Conservation (phyloP, 2,113 vertebrate species). For the Bufo gargarizans region DNA sequence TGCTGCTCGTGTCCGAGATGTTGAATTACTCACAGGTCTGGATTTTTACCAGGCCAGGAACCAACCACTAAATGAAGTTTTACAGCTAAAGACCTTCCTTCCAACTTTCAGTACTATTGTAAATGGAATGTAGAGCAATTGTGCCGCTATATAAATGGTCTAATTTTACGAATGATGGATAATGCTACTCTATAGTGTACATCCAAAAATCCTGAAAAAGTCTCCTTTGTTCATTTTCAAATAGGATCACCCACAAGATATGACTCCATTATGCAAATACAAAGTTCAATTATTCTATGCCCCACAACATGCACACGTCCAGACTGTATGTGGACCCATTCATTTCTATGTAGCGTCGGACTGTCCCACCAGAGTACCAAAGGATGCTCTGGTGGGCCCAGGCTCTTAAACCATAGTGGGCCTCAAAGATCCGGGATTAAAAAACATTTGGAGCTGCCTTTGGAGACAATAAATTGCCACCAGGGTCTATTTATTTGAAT, state of each 20-base stretch:
- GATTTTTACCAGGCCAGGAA: constrained; percentile 87
- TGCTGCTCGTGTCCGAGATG: constrained; percentile 82
- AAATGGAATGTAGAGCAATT: constrained; percentile 57
- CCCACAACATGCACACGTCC: no score
- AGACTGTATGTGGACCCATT: no score
- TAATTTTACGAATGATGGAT: neutral
- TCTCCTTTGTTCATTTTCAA: neutral
- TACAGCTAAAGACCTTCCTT: constrained; percentile 89
- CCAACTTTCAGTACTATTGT: constrained; percentile 69
- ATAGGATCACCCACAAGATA: neutral
- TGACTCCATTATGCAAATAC: neutral
- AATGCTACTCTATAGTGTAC: neutral
- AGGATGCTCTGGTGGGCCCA: no score
- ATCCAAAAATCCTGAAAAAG: neutral
- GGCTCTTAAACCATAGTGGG: no score
- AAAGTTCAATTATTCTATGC: no score
- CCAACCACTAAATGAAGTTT: constrained; percentile 77
- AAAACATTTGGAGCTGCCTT: no score
- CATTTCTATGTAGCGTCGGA: no score
- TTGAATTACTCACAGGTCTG: constrained; percentile 91
- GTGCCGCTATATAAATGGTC: neutral
- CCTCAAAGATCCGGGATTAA: no score
- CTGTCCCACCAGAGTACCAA: no score
- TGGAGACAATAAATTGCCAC: no score
- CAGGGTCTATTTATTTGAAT: no score